Evolutionary conservation across 1,140 invertebrate species (phyloP), one percentile per base, ranked within the genome.

Genomic region (Lineus longissimus): DNA sequence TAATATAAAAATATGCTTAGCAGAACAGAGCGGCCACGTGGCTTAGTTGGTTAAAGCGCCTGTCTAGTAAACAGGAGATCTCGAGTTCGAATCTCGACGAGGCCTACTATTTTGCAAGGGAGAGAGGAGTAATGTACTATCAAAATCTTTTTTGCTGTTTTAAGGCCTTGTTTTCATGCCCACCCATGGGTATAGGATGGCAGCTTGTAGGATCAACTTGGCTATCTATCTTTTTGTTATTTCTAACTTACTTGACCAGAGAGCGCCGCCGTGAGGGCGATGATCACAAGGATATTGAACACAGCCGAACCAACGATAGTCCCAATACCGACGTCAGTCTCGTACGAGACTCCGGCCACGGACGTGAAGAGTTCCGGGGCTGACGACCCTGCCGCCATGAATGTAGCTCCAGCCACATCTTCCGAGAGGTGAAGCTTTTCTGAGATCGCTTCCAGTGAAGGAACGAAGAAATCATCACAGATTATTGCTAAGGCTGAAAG

Each of bases 281-380:
- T 89, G 0, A 94, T 92, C 25, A 90, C 90, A 1, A 95, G 85
- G 0, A 91, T 90, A 69, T 95, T 94, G 73, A 94, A 94, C 47
- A 94, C 88, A 0, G 91, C 89, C 0, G 90, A 90, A 0, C 91
- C 91, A 0, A 93, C 88, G 2, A 93, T 91, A 0, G 91, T 91
- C 0, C 91, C 70, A 11, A 71, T 61, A 40, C 70, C 70, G 6
- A 71, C 68, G 31, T 71, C 65, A 1, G 63, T 62, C 51, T 79
- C 47, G 19, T 70, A 75, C 6, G 74, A 65, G 54, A 77, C 72
- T 6, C 72, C 72, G 60, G 70, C 72, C 15, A 51, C 47, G 4
- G 95, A 91, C 0, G 93, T 94, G 1, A 92, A 93, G 55, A 96
- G 78, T 80, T 95, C 94, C 0, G 94, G 94, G 0, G 93, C 93